These are phyloP conservation scores for Heptranchias perlo DNA, from an alignment of 2,113 vertebrate genomes.

Conservation along the genomic window DNA sequence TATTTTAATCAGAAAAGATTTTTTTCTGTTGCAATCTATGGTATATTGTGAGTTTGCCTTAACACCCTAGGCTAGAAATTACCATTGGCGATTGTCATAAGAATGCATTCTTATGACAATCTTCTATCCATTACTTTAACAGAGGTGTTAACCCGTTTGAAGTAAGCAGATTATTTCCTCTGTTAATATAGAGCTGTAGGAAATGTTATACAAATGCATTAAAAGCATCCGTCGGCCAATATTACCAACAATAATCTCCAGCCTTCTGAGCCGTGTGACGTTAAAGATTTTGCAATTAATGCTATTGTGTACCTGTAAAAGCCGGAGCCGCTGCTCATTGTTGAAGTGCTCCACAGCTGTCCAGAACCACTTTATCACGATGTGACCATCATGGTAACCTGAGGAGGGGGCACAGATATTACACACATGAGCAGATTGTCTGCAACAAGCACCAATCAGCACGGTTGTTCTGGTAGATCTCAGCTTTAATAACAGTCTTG, in stretches of 20 bases:
- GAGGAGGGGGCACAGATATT: neutral
- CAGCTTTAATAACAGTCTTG: neutral
- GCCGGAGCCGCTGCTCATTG: constrained; percentile 87
- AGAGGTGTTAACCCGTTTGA: neutral
- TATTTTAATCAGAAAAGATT: neutral
- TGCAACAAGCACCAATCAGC: neutral
- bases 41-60: neutral
- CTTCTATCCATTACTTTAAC: neutral
- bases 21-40: neutral
- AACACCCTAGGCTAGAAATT: neutral
- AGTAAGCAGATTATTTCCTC: neutral
- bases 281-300: neutral
- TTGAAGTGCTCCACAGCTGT: constrained; percentile 89
- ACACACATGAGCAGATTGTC: neutral
- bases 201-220: neutral
- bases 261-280: neutral
- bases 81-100: too few species aligned
- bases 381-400: constrained; percentile 96
- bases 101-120: neutral
- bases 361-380: constrained; percentile 98
- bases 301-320: constrained; percentile 54
- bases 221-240: neutral
- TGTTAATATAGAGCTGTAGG: neutral
- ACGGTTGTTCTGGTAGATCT: neutral
- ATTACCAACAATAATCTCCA: neutral